phyloP scores from a whole-genome alignment of 2,113 vertebrate genomes.

The Coreoperca whiteheadi region DNA sequence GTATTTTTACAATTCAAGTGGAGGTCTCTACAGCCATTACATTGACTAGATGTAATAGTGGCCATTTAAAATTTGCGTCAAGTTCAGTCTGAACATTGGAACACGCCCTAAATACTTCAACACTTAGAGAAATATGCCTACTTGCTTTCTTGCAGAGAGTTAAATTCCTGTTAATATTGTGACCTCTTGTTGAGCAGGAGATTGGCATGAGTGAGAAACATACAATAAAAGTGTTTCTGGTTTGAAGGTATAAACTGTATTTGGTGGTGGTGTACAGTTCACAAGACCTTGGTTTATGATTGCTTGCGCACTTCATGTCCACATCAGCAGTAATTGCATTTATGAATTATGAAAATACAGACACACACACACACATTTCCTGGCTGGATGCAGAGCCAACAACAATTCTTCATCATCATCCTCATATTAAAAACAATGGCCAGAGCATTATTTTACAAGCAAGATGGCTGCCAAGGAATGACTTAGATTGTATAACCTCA shows the following conservation, averaged over 20 bases:
- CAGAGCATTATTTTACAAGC: not conserved
- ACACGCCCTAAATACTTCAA: too few relatives aligned
- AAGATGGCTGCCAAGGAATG: not conserved
- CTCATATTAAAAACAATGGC: not conserved
- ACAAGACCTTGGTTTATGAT: not conserved
- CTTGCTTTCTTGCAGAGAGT: not conserved
- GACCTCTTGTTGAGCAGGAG: not conserved
- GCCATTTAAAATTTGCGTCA: not conserved
- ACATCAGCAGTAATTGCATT: not conserved
- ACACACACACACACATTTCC: not conserved
- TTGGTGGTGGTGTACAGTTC: not conserved
- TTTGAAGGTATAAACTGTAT: not conserved
- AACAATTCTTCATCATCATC: conserved; percentile 17
- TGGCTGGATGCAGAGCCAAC: conserved; percentile 3
- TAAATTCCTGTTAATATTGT: not conserved
- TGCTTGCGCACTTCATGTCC: not conserved
- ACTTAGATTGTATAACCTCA: not conserved
- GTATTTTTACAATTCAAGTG: too few relatives aligned
- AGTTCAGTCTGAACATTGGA: not conserved
- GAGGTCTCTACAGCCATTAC: not conserved
- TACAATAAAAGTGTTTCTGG: not conserved
- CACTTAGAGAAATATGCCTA: too few relatives aligned
- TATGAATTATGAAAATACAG: not conserved
- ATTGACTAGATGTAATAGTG: not conserved
- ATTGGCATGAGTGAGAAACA: not conserved